Conservation (phyloP, 2,888 invertebrate species). For the Argyresthia albistria region DNA sequence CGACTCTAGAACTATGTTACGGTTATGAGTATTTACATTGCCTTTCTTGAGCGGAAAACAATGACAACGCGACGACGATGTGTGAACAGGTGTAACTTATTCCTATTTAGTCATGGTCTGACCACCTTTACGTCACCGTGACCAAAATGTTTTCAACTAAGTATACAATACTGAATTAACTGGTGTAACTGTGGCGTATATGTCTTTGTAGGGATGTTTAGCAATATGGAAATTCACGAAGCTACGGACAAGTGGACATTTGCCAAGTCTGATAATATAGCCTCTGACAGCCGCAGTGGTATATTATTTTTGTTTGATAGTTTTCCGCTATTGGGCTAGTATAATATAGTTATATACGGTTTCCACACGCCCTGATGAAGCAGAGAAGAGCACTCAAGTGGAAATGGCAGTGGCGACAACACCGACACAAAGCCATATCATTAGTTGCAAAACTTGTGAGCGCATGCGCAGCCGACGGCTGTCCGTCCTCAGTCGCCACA, state of each 20-base stretch:
- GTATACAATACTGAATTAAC: constrained; percentile 30
- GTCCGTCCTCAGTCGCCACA: not conserved
- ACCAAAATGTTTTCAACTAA: constrained; percentile 34
- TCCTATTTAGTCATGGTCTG: constrained; percentile 28
- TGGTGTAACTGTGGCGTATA: constrained; percentile 48
- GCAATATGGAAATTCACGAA: not conserved
- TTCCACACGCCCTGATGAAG: constrained; percentile 6
- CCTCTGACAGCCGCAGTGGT: too few relatives aligned
- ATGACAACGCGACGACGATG: not conserved
- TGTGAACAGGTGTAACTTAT: constrained; percentile 15
- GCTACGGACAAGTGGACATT: too few relatives aligned
- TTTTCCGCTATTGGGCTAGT: too few relatives aligned
- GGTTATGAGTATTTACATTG: not conserved
- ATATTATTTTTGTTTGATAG: too few relatives aligned
- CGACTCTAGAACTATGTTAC: not conserved
- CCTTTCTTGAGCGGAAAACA: not conserved
- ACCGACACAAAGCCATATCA: constrained; percentile 32
- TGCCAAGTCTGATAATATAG: too few relatives aligned
- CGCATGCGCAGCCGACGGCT: not conserved
- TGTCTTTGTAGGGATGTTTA: constrained; percentile 18
- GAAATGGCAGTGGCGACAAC: not conserved
- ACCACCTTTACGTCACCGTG: constrained; percentile 34
- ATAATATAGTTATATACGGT: not conserved
- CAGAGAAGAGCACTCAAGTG: constrained; percentile 4
- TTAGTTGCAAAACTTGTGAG: constrained; percentile 31